Conservation (phyloP, 2,888 invertebrate genomes). For the Drosophila atripex region DNA sequence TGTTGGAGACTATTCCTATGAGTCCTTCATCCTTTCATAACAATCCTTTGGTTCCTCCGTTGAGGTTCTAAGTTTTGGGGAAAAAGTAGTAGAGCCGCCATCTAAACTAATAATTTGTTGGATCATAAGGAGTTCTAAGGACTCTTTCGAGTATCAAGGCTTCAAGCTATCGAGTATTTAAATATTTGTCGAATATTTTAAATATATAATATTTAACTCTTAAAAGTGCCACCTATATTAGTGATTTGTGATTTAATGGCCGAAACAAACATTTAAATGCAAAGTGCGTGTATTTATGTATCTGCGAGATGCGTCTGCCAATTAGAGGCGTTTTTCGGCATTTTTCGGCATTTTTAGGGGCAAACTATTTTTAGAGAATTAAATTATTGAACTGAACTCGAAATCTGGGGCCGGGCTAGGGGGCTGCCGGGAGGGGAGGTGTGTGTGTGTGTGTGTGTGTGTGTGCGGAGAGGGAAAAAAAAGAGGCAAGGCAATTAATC, state of each 20-base stretch:
- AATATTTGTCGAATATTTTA: too few species aligned
- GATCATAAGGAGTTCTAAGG: too few species aligned
- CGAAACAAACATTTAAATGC: not conserved
- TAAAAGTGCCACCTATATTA: not conserved
- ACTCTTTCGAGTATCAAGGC: too few species aligned
- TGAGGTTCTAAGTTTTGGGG: too few species aligned
- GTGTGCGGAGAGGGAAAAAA: not conserved
- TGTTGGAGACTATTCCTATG: too few species aligned
- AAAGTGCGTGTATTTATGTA: not conserved
- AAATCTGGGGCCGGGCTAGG: constrained; percentile 60
- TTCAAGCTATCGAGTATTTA: too few species aligned
- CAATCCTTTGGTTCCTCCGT: too few species aligned
- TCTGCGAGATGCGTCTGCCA: not conserved
- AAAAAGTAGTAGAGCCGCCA: too few species aligned
- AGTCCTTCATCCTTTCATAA: too few species aligned
- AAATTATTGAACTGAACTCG: constrained; percentile 15
- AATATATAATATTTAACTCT: too few species aligned
- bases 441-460: not conserved
- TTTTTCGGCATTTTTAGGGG: constrained; percentile 1
- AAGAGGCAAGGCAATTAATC: constrained; percentile 62
- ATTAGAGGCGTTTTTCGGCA: constrained; percentile 6
- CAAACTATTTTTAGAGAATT: constrained; percentile 22
- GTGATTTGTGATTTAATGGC: not conserved
- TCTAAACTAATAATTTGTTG: too few species aligned
- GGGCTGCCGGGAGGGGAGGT: not conserved